These are phyloP conservation scores for Eretmochelys imbricata DNA, from an alignment of 2,113 vertebrate species.

Conservation along the genomic window DNA sequence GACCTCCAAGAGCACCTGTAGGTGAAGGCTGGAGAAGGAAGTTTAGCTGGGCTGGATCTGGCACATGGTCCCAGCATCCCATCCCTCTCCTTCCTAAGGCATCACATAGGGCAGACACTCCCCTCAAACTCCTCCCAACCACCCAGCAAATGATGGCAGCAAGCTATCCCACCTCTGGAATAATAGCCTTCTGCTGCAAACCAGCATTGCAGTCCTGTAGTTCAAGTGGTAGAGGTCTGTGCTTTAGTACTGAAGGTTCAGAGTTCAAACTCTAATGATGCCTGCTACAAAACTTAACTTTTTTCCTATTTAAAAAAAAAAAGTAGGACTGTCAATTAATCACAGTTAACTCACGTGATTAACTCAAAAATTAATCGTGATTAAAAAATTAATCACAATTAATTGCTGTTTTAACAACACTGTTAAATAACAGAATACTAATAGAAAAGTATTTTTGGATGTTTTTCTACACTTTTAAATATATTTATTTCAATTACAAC, in stretches of 20 bases:
- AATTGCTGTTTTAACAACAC: no score
- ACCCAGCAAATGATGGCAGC: not conserved
- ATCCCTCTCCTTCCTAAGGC: not conserved
- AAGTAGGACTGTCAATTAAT: no score
- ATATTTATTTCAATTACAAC: no score
- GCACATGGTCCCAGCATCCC: not conserved
- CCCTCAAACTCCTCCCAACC: not conserved
- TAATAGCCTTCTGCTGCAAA: not conserved
- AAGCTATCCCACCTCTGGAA: not conserved
- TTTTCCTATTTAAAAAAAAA: not conserved
- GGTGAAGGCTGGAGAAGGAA: not conserved
- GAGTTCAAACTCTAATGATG: not conserved
- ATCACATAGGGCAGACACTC: not conserved
- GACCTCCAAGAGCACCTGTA: not conserved
- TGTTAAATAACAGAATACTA: no score
- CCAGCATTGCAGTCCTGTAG: not conserved
- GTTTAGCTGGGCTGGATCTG: not conserved
- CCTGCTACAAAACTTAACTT: not conserved
- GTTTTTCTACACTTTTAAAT: no score
- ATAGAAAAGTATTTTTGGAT: no score
- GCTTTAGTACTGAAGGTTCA: not conserved
- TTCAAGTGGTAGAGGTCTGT: not conserved
- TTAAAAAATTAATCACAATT: no score
- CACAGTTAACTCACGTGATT: no score
- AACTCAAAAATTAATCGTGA: no score